These are phyloP conservation scores for Drosophila ananassae DNA, from an alignment of 1,140 invertebrate species.

Conservation along the genomic window DNA sequence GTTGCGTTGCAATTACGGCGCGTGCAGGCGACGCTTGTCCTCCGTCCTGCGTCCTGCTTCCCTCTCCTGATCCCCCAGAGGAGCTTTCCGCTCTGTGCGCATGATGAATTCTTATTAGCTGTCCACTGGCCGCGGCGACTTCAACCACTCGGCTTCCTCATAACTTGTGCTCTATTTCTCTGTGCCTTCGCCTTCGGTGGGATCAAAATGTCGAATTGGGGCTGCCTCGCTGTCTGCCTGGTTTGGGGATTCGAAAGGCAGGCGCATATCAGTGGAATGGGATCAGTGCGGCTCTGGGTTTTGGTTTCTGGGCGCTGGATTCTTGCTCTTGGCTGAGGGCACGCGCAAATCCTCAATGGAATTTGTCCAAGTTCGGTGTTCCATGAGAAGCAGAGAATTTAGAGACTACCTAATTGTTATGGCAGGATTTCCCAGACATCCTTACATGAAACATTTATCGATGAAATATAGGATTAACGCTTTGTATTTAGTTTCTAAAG, in stretches of 20 bases:
- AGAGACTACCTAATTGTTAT: neutral
- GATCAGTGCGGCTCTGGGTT: conserved; percentile 10
- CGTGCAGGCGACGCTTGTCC: conserved; percentile 66
- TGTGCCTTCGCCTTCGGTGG: conserved; percentile 27
- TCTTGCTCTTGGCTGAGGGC: conserved; percentile 39
- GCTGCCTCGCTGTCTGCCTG: conserved; percentile 53
- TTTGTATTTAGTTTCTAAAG: conserved; percentile 1
- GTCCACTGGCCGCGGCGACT: conserved; percentile 69
- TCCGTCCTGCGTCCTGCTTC: neutral
- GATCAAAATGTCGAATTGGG: conserved; percentile 42
- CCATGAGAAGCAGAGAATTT: neutral
- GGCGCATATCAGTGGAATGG: conserved; percentile 22
- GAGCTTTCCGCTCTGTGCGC: conserved; percentile 10
- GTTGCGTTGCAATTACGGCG: conserved; percentile 79
- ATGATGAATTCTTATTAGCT: conserved; percentile 81
- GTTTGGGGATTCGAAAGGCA: neutral
- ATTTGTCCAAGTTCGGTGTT: conserved; percentile 33
- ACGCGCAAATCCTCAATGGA: conserved; percentile 75
- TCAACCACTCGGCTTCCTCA: conserved; percentile 78
- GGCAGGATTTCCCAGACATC: neutral
- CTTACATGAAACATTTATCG: neutral
- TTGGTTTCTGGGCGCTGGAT: conserved; percentile 1
- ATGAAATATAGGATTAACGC: neutral
- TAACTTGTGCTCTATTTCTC: conserved; percentile 78
- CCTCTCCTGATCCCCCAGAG: conserved; percentile 3